phyloP scores from a whole-genome alignment of 2,113 vertebrate genomes.

The Capreolus pygargus region DNA sequence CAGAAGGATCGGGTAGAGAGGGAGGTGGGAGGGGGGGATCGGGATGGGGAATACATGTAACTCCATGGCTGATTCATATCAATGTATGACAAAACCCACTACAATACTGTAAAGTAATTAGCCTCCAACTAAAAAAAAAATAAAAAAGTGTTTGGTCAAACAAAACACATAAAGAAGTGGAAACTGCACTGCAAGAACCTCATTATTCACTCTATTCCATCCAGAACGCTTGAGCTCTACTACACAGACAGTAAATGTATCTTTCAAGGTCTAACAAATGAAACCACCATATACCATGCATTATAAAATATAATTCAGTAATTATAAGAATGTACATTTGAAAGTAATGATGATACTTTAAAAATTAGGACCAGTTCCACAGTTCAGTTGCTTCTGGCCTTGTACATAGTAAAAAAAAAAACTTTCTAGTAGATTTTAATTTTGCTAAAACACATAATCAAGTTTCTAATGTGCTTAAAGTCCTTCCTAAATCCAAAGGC shows the following conservation, averaged over 20 bases:
- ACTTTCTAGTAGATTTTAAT: slow-evolving; percentile 17
- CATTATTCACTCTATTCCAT: neutral
- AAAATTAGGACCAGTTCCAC: neutral
- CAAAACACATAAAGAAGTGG: neutral
- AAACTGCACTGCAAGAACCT: neutral
- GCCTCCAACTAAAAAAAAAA: too few species aligned
- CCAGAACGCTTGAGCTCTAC: neutral
- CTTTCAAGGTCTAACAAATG: neutral
- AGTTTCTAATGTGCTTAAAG: slow-evolving; percentile 17
- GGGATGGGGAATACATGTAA: too few species aligned
- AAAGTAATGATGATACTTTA: neutral
- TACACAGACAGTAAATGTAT: neutral
- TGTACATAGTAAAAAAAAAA: neutral
- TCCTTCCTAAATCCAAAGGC: neutral
- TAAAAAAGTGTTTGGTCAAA: neutral
- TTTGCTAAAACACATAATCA: neutral
- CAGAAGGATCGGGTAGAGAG: too few species aligned
- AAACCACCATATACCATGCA: neutral
- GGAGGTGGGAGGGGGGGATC: too few species aligned
- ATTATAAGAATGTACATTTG: neutral
- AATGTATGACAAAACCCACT: too few species aligned
- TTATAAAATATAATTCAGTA: neutral
- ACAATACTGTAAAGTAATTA: too few species aligned
- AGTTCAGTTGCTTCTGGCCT: neutral
- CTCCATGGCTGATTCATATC: too few species aligned